Evolutionary conservation across 1,140 invertebrate genomes (phyloP).

Genomic region (Zeugodacus cucurbitae): DNA sequence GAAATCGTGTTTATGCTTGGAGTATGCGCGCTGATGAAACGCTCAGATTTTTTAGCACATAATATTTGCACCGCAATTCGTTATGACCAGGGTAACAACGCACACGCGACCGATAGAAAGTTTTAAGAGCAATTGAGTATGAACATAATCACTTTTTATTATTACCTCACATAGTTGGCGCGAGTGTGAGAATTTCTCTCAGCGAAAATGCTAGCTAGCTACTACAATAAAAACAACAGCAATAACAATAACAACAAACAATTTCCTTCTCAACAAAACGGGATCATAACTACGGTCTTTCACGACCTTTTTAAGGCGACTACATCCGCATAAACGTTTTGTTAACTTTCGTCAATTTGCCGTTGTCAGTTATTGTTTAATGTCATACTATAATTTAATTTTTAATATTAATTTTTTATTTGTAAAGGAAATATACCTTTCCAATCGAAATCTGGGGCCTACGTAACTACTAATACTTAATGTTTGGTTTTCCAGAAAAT

Average conservation of each 20-base stretch:
- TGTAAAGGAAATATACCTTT: no score
- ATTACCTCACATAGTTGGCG: background rate
- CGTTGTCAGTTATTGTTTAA: slow-evolving; percentile 33
- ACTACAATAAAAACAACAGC: background rate
- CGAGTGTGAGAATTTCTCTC: slow-evolving; percentile 8
- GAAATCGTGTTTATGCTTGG: background rate
- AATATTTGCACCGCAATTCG: background rate
- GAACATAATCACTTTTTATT: background rate
- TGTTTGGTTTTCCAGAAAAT: no score
- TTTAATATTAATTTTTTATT: background rate
- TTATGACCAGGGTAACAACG: background rate
- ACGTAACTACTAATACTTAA: no score
- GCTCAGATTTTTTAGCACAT: background rate
- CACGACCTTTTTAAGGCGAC: slow-evolving; percentile 65
- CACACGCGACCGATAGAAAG: background rate
- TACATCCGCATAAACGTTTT: slow-evolving; percentile 66
- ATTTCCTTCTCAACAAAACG: background rate
- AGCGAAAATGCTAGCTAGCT: slow-evolving; percentile 40
- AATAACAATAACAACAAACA: slow-evolving; percentile 36
- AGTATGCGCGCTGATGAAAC: background rate
- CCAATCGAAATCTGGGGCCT: no score
- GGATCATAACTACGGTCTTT: slow-evolving; percentile 63
- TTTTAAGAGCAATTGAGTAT: background rate
- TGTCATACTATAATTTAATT: background rate
- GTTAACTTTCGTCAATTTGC: slow-evolving; percentile 48